Evolutionary conservation across 2,888 invertebrate genomes (phyloP).

Genomic region (Ganaspis brasiliensis): DNA sequence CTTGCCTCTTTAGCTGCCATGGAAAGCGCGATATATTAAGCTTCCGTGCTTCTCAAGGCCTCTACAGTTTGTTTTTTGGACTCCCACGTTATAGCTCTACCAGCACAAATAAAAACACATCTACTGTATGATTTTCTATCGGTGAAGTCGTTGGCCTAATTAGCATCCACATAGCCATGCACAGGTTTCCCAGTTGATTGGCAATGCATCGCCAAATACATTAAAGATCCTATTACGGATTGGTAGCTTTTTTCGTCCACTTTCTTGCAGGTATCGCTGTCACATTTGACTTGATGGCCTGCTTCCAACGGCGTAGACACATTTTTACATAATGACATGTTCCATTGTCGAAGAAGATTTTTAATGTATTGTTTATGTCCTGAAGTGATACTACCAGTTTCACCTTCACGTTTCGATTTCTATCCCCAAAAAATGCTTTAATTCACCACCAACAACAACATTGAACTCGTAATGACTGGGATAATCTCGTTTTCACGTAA

Average conservation of each 20-base stretch:
- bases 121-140: no score
- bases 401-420: not conserved
- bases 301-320: slow-evolving; percentile 16
- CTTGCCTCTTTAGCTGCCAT: slow-evolving; percentile 2
- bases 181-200: slow-evolving; percentile 8
- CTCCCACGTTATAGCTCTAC: no score
- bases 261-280: no score
- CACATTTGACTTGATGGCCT: not conserved
- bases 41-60: slow-evolving; percentile 7
- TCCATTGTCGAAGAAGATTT: no score
- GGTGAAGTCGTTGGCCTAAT: not conserved
- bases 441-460: not conserved
- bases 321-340: not conserved
- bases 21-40: no score
- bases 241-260: no score
- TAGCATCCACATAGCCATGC: slow-evolving; percentile 8
- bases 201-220: slow-evolving; percentile 5
- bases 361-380: no score
- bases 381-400: not conserved
- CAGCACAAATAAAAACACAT: not conserved
- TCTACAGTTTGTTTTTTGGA: not conserved
- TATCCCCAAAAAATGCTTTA: not conserved
- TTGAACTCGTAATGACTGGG: no score
- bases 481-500: no score
- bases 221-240: no score